These are phyloP conservation scores for Drosophila trapezifrons DNA, from an alignment of 1,140 invertebrate genomes.

Conservation along the genomic window DNA sequence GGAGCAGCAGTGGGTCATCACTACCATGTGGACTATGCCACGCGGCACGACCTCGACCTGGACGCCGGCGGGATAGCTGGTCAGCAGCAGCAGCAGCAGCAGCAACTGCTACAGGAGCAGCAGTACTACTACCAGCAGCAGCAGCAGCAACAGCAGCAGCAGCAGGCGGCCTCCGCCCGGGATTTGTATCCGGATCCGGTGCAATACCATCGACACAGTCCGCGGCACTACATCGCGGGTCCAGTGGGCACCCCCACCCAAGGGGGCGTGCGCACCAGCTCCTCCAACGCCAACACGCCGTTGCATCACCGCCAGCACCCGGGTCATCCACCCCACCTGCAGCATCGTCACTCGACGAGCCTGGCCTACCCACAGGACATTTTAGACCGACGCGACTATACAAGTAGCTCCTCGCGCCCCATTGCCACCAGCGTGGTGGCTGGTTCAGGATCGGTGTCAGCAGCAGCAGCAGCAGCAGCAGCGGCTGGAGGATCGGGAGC, in stretches of 20 bases:
- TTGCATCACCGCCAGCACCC: conserved; percentile 54
- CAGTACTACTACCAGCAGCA: conserved; percentile 52
- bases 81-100: conserved; percentile 53
- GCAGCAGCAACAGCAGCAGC: conserved; percentile 47
- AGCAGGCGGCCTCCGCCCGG: conserved; percentile 33
- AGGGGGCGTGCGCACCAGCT: conserved; percentile 64
- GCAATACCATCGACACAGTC: conserved; percentile 82
- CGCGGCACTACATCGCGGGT: conserved; percentile 79
- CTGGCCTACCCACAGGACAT: conserved; percentile 84
- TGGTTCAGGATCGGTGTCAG: conserved; percentile 27
- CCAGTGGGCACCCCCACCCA: conserved; percentile 64
- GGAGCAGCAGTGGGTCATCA: conserved; percentile 57
- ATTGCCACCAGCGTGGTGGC: conserved; percentile 63
- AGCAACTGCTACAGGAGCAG: conserved; percentile 51
- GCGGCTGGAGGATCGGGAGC: conserved; percentile 1
- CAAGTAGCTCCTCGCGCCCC: conserved; percentile 69
- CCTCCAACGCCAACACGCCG: conserved; percentile 74
- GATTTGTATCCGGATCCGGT: conserved; percentile 79
- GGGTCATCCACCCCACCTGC: conserved; percentile 40
- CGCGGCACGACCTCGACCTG: conserved; percentile 55
- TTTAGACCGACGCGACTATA: conserved; percentile 84
- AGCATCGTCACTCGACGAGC: conserved; percentile 74
- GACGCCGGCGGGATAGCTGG: conserved; percentile 71
- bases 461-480: neutral
- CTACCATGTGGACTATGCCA: conserved; percentile 71